These are phyloP conservation scores for Myrmecophaga tridactyla DNA, from an alignment of 2,113 vertebrate genomes.

Conservation along the genomic window DNA sequence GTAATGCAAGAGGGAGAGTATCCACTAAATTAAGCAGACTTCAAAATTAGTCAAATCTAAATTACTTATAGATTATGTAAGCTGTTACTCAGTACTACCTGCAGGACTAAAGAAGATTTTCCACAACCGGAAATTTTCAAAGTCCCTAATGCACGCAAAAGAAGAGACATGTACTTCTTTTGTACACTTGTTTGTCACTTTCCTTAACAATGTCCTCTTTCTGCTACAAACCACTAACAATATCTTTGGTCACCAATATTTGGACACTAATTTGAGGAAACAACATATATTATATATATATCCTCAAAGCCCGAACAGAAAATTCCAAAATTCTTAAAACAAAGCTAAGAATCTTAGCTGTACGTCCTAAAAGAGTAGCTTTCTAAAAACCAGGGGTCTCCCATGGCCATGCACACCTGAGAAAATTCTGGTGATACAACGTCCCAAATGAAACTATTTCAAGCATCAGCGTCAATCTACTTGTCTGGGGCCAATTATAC, in stretches of 20 bases:
- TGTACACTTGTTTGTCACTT: not conserved
- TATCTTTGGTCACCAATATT: not conserved
- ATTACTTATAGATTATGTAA: not conserved
- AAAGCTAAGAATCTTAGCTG: constrained; percentile 9
- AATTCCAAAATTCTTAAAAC: not conserved
- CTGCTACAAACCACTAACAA: constrained; percentile 39
- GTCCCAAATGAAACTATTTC: not conserved
- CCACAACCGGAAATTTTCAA: not conserved
- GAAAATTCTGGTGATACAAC: constrained; percentile 1
- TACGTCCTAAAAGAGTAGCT: not conserved
- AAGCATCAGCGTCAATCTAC: not conserved
- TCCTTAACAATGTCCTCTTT: not conserved
- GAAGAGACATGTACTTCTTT: not conserved
- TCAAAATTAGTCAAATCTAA: not conserved
- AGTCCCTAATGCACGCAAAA: not conserved
- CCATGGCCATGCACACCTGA: not conserved
- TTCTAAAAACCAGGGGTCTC: not conserved
- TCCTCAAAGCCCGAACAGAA: not conserved
- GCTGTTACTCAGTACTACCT: not conserved
- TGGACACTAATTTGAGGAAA: constrained; percentile 32
- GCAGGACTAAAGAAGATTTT: not conserved
- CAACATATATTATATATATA: not conserved
- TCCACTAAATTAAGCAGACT: not conserved
- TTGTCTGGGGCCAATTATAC: not conserved
- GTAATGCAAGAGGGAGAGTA: not conserved